Base-by-base conservation (phyloP, 1,140 invertebrate species). In the Amphibalanus amphitrite region DNA sequence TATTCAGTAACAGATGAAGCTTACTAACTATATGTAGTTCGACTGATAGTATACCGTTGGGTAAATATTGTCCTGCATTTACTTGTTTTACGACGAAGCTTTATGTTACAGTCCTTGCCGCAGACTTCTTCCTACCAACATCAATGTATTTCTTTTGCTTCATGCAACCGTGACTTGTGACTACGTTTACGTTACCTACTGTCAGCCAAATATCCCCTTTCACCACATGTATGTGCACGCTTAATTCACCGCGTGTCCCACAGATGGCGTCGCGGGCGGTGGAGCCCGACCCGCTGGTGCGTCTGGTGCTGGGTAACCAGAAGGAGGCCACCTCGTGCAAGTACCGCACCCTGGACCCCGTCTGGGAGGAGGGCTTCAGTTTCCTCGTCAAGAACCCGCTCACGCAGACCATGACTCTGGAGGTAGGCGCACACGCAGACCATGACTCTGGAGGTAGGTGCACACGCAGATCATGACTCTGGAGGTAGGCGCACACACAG, bases 311-410 rank as follows among this genome's bases (percentile, higher is more conserved):
- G 59, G 75, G 75, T 28, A 75, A 75, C 40, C 68, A 69, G 29
- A 74, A 69, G 68, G 28, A 67, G 69, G 75, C 28, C 73, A 74
- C 8, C 59, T 68, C 29, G 72, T 73, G 25, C 69, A 71, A 70
- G 47, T 74, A 70, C 70, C 73, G 78, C 73, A 85, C 83, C 3
- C 79, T 76, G 40, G 80, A 85, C 74, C 85, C 85, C n/a, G 79
- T 82, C 28, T 86, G 81, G 80, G 85, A 86, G 76, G 80, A 85
- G 81, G 92, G 90, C 25, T 95, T 95, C 78, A 89, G 91, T 0
- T 95, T 96, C 82, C 85, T 97, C 6, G 87, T 97, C 10, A 85
- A 86, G 72, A 93, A 96, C 82, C 94, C 93, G 0, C 88, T 93
- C 78, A 89, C 90, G 69, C 90, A 95, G 76, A 86, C 87, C 40